Evolutionary conservation across 2,888 invertebrate species (phyloP), one percentile per base, ranked within the genome.

Genomic region (Orthonevra nobilis): DNA sequence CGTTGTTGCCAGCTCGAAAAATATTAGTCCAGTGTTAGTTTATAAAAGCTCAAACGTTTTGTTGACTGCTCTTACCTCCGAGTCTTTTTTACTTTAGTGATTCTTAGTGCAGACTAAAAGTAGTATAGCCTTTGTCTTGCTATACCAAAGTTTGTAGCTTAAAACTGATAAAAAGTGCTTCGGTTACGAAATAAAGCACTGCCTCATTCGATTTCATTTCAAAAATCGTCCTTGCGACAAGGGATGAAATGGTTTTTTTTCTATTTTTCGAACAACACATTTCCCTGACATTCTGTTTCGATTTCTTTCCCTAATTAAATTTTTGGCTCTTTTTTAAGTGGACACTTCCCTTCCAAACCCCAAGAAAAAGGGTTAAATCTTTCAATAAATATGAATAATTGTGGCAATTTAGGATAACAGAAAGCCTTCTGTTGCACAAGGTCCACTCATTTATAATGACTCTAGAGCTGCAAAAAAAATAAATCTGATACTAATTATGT

Each of bases 401-500:
- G 44, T n/a, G 61, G 14, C 23, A 19, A 72, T 73, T 73, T 54
- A 44, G 28, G 28, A 56, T 42, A 56, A 54, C 20, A 66, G 20
- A 60, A 54, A 12, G 48, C 72, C 77, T 72, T 72, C 77, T 77
- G 72, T 77, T 77, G 64, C 77, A 77, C 64, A 66, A 77, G 70
- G 77, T 77, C 58, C 72, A 64, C 54, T 38, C 64, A 77, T 72
- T 77, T 66, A 60, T 66, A 34, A 66, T 6, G 17, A 34, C 54
- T 52, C 30, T 26, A 0, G 32, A 12, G 17, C 42, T 7, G 14
- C 30, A 20, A 10, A 23, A 69, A 75, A 75, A 48, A 4, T 23
- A 26, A 77, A 77, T 77, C 72, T 77, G 64, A 77, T 77, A 72
- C 77, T 72, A 64, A 77, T 77, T 72, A 77, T 77, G 77, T 64